phyloP scores from a whole-genome alignment of 2,888 invertebrate species.

The Galeruca laticollis region DNA sequence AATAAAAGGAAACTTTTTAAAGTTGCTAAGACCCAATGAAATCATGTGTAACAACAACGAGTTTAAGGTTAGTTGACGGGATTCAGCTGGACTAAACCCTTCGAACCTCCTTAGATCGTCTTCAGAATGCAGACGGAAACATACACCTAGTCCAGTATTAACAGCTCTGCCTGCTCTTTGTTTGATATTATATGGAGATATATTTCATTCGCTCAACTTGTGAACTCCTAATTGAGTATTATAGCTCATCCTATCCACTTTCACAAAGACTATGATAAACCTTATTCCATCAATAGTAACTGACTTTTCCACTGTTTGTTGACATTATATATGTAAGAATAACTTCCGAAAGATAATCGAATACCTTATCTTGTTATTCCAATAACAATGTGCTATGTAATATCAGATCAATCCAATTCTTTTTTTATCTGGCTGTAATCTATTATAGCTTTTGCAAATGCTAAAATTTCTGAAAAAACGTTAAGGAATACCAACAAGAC shows the following conservation, averaged over 20 bases:
- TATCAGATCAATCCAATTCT: slow-evolving; percentile 92
- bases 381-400: slow-evolving; percentile 93
- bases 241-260: slow-evolving; percentile 95
- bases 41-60: slow-evolving; percentile 93
- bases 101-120: slow-evolving; percentile 84
- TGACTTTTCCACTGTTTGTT: slow-evolving; percentile 97
- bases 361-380: slow-evolving; percentile 93
- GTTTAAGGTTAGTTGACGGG: slow-evolving; percentile 93
- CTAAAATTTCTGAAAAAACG: slow-evolving; percentile 89
- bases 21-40: slow-evolving; percentile 91
- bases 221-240: slow-evolving; percentile 93
- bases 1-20: slow-evolving; percentile 92
- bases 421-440: slow-evolving; percentile 82
- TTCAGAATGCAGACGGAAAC: slow-evolving; percentile 90
- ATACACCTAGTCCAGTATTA: slow-evolving; percentile 94
- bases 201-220: slow-evolving; percentile 92
- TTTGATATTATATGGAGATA: slow-evolving; percentile 87
- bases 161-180: slow-evolving; percentile 97
- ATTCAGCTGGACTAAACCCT: slow-evolving; percentile 91
- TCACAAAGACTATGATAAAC: slow-evolving; percentile 95
- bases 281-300: slow-evolving; percentile 98
- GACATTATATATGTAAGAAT: slow-evolving; percentile 96
- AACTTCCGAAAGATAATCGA: slow-evolving; percentile 95
- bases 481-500: slow-evolving; percentile 96
- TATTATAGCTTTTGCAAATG: slow-evolving; percentile 86